Base-by-base conservation (phyloP, 2,797 vertebrate species). In the Saguinus oedipus region DNA sequence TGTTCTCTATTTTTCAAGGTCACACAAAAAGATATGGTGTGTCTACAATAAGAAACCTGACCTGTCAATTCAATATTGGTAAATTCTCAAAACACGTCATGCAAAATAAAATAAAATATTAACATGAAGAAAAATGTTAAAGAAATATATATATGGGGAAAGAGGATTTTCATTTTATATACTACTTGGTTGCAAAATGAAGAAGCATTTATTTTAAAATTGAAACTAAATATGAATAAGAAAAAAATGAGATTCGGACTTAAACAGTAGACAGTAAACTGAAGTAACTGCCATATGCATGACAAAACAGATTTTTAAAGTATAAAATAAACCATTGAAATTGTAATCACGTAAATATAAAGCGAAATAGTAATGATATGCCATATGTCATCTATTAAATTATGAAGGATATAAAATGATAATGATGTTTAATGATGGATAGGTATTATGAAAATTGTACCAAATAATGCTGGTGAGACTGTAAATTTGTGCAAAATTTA, bases 1-100 rank as follows among this genome's bases (percentile, higher is more conserved):
- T 90, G 68, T 94, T 89, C 27, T 90, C 33, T 92, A 61, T 59
- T 84, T 95, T 95, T 96, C 46, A 96, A 95, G 70, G 61, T 89
- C 88, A 88, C 27, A 90, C 27, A 68, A 79, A 94, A 93, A 89
- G n/a, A 87, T 86, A 86, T 57, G 36, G 33, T 75, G 14, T 70
- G 59, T 46, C 36, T 80, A 30, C 22, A 89, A 4, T 89, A 85
- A 86, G 64, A 94, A 93, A 33, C 4, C 44, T 75, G 33, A 20
- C 30, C 48, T 93, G 7, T 78, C 36, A 83, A 92, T 93, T 79
- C 68, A 64, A 7, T 88, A 8, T 72, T 61, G 36, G 55, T 85
- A 85, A 84, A 72, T 82, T 20, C 17, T 91, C 27, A 85, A 85
- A 93, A 94, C 70, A 36, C 55, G 5, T 72, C 27, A 64, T 27